Percentiles rank a stretch among this genome's conserved stretches.
Conservation (phyloP, 2,888 invertebrate species). For the Sturmia bella region DNA sequence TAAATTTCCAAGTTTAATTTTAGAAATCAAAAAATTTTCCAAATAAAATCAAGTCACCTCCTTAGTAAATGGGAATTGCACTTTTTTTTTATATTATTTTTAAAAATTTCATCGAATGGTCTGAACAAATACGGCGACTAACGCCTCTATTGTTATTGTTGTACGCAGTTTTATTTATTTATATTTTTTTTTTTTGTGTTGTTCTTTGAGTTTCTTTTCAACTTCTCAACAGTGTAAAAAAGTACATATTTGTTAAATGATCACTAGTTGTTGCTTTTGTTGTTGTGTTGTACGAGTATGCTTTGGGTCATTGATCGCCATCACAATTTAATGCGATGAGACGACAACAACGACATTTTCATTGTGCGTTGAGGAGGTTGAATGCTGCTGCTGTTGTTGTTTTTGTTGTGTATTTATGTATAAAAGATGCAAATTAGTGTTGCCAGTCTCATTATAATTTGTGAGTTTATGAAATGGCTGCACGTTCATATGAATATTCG, state of each 20-base stretch:
- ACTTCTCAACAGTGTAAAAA: slow-evolving; percentile 40
- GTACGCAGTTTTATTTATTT: slow-evolving; percentile 10
- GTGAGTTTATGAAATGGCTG: neutral
- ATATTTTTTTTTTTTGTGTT: slow-evolving; percentile 23
- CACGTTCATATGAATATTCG: neutral
- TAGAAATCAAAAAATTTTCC: neutral
- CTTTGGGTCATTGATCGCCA: slow-evolving; percentile 68
- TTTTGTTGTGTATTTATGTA: slow-evolving; percentile 23
- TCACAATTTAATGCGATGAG: slow-evolving; percentile 58
- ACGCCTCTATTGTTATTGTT: slow-evolving; percentile 43
- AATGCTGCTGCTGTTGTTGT: slow-evolving; percentile 17
- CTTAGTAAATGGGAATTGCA: slow-evolving; percentile 22
- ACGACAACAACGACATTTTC: slow-evolving; percentile 40
- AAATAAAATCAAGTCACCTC: slow-evolving; percentile 18
- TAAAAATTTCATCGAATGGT: slow-evolving; percentile 31
- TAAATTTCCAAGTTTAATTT: too few relatives aligned
- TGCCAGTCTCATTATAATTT: slow-evolving; percentile 25
- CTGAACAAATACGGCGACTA: slow-evolving; percentile 41
- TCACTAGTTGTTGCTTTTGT: slow-evolving; percentile 50
- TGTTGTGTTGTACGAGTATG: too few relatives aligned
- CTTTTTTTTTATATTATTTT: slow-evolving; percentile 46
- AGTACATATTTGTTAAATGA: slow-evolving; percentile 65
- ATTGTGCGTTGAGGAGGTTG: slow-evolving; percentile 66
- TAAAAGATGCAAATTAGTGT: slow-evolving; percentile 43
- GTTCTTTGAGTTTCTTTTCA: slow-evolving; percentile 61